Evolutionary conservation across 2,797 vertebrate species (phyloP).

Genomic region (Fringilla coelebs): DNA sequence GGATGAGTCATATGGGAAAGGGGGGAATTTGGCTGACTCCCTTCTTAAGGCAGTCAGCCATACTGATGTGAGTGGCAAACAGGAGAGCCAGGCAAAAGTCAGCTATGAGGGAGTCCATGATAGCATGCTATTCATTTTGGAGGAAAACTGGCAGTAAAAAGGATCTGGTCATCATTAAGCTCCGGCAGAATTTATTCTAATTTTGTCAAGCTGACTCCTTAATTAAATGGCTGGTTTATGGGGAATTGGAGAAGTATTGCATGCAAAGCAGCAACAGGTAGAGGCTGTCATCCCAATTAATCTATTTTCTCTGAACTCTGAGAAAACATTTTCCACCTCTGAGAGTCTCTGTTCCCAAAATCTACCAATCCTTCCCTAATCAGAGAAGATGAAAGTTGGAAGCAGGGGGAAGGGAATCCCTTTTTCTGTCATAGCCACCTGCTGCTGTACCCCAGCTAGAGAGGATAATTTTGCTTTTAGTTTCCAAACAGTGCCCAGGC

Average conservation of each 20-base stretch:
- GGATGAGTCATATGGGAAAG: background rate
- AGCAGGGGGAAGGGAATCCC: background rate
- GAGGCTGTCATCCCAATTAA: background rate
- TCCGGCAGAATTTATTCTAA: background rate
- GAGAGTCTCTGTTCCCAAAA: background rate
- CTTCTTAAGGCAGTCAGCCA: background rate
- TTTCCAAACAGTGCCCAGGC: background rate
- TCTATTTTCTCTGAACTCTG: background rate
- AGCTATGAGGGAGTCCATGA: background rate
- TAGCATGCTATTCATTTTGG: background rate
- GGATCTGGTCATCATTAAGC: constrained; percentile 8
- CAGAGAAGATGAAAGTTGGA: background rate
- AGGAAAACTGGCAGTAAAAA: constrained; percentile 18
- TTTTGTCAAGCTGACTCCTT: constrained; percentile 3
- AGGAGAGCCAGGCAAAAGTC: background rate
- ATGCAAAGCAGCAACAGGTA: background rate
- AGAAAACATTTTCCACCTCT: background rate
- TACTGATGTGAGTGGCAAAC: background rate
- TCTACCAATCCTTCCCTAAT: background rate
- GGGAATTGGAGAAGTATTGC: background rate
- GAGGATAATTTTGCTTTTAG: background rate
- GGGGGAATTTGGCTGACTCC: background rate
- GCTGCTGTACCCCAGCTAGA: background rate
- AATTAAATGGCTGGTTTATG: background rate
- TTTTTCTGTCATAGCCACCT: accelerated